These are phyloP conservation scores for Phalacrocorax pelagicus DNA, from an alignment of 2,113 vertebrate genomes.

Conservation along the genomic window DNA sequence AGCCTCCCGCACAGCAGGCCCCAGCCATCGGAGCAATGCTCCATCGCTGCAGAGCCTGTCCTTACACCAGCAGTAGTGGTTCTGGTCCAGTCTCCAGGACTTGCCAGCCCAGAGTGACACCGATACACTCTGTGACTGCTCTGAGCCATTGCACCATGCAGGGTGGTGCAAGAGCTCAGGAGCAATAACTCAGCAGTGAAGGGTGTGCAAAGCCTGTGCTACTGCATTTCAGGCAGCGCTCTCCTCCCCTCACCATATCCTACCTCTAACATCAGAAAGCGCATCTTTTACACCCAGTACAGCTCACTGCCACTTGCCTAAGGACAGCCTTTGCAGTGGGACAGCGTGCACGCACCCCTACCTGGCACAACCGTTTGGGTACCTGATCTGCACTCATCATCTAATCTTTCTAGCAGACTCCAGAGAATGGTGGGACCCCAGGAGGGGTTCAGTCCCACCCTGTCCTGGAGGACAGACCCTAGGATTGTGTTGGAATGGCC, in stretches of 20 bases:
- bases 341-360: rapidly evolving
- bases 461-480: neutral
- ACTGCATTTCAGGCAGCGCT: neutral
- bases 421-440: neutral
- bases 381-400: neutral
- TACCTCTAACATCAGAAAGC: neutral
- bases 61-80: neutral
- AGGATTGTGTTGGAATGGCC: neutral
- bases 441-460: neutral
- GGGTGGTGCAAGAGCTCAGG: neutral
- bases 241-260: neutral
- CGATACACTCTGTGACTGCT: neutral
- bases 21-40: neutral
- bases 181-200: neutral
- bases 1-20: neutral
- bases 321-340: neutral
- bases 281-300: neutral
- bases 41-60: neutral
- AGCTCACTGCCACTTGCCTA: neutral
- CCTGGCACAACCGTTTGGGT: neutral
- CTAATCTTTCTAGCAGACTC: neutral
- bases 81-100: neutral
- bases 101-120: neutral
- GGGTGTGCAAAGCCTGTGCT: neutral
- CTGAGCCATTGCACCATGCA: rapidly evolving